Percentiles rank a stretch among this genome's conserved stretches.
These are phyloP conservation scores for Gouania willdenowi DNA, from an alignment of 2,797 vertebrate species.

Conservation along the genomic window DNA sequence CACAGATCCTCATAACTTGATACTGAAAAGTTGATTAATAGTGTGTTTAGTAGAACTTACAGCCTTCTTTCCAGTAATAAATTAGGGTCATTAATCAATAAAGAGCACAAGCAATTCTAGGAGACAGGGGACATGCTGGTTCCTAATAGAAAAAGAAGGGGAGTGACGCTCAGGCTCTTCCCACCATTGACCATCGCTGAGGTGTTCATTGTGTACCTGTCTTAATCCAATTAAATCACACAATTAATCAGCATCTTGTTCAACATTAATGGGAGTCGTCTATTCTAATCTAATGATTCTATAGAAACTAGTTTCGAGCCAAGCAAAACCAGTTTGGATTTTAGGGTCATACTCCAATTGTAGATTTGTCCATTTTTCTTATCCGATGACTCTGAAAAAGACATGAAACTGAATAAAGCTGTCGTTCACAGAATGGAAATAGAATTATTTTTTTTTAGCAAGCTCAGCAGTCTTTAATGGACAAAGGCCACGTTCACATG, in stretches of 20 bases:
- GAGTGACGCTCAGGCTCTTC: constrained; percentile 83
- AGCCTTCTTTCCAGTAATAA: constrained; percentile 96
- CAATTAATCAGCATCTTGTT: constrained; percentile 93
- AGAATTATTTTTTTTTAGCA: too few relatives aligned
- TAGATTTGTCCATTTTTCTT: too few relatives aligned
- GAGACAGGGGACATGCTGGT: constrained; percentile 97
- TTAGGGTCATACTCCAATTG: constrained; percentile 11
- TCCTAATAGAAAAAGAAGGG: constrained; percentile 92
- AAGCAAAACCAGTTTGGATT: too few relatives aligned
- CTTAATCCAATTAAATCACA: constrained; percentile 96
- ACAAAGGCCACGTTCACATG: too few relatives aligned
- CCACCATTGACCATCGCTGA: constrained; percentile 93
- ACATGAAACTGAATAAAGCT: too few relatives aligned
- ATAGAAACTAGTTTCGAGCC: constrained; percentile 76
- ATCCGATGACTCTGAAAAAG: too few relatives aligned
- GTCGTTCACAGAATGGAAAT: too few relatives aligned
- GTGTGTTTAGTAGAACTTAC: constrained; percentile 97
- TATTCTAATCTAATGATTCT: constrained; percentile 83
- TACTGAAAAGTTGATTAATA: constrained; percentile 98
- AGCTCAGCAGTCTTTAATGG: constrained; percentile 12
- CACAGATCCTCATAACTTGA: constrained; percentile 92
- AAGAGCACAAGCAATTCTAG: constrained; percentile 93
- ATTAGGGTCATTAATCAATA: constrained; percentile 99
- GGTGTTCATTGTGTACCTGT: constrained; percentile 90
- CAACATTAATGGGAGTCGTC: constrained; percentile 89